These are phyloP conservation scores for Discoglossus pictus DNA, from an alignment of 2,797 vertebrate genomes.

Conservation along the genomic window DNA sequence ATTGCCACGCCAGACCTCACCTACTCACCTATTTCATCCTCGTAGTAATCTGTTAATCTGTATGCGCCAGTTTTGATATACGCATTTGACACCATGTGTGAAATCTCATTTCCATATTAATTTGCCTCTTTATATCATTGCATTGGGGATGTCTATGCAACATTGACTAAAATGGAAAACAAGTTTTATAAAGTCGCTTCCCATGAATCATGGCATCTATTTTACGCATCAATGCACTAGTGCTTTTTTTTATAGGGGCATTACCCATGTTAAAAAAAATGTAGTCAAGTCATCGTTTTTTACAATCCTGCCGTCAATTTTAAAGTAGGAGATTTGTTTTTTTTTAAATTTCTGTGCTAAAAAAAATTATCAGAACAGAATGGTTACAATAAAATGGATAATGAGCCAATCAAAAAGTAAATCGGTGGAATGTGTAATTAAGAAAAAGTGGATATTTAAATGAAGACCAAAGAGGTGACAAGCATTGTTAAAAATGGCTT, in stretches of 20 bases:
- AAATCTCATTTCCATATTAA: constrained; percentile 17
- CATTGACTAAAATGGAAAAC: constrained; percentile 16
- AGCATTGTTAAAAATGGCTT: constrained; percentile 15
- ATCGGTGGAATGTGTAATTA: constrained; percentile 37
- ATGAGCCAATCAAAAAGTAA: constrained; percentile 38
- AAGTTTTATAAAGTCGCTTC: constrained; percentile 1
- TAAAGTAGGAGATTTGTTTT: constrained; percentile 32
- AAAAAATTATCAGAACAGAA: constrained; percentile 42
- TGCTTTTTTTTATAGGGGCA: constrained; percentile 24
- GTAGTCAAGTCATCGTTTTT: constrained; percentile 36
- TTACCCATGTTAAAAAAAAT: constrained; percentile 23
- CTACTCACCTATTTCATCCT: neutral
- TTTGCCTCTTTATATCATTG: constrained; percentile 12
- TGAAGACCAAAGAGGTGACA: constrained; percentile 19
- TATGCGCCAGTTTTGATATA: constrained; percentile 3
- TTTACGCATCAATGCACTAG: constrained; percentile 8
- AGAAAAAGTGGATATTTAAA: constrained; percentile 41
- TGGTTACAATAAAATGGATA: constrained; percentile 40
- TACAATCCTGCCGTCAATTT: constrained; percentile 34
- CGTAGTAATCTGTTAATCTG: constrained; percentile 3
- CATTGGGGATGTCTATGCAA: constrained; percentile 12
- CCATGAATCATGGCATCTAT: constrained; percentile 5
- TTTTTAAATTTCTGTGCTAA: constrained; percentile 35
- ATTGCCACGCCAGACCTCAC: constrained; percentile 1
- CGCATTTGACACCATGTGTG: neutral